Percentiles rank a stretch among this genome's conserved stretches.
Evolutionary conservation across 2,888 invertebrate genomes (phyloP).

Genomic region (Chromoteleia sp.): DNA sequence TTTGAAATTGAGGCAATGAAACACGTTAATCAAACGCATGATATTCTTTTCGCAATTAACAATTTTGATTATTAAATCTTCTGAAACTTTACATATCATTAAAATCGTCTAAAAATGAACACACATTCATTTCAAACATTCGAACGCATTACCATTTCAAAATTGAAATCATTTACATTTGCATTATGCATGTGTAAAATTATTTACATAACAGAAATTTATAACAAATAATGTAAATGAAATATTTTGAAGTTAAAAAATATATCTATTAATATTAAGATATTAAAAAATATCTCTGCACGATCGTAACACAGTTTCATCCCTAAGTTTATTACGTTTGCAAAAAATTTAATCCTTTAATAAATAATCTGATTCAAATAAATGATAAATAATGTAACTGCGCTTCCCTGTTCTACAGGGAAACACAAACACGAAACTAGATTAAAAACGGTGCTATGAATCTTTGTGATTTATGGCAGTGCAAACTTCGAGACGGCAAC

Average conservation of each 20-base stretch:
- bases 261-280: no score
- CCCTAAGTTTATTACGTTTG: neutral
- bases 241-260: conserved; percentile 1
- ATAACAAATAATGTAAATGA: conserved; percentile 23
- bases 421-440: conserved; percentile 34
- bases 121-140: conserved; percentile 9
- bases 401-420: conserved; percentile 4
- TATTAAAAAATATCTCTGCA: no score
- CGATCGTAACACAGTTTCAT: no score
- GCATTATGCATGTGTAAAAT: conserved; percentile 1
- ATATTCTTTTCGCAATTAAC: neutral
- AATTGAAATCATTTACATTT: conserved; percentile 10
- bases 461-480: conserved; percentile 36
- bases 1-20: no score
- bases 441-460: conserved; percentile 33
- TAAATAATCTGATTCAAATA: conserved; percentile 25
- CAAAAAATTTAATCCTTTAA: conserved; percentile 13
- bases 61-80: neutral
- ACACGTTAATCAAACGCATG: neutral
- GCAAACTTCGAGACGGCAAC: conserved; percentile 35
- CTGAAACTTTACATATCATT: conserved; percentile 6
- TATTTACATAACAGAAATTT: conserved; percentile 25
- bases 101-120: conserved; percentile 9
- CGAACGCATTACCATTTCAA: conserved; percentile 18
- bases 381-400: conserved; percentile 9